These are phyloP conservation scores for Cyclargus thomasi DNA, from an alignment of 1,140 invertebrate species.

Conservation along the genomic window DNA sequence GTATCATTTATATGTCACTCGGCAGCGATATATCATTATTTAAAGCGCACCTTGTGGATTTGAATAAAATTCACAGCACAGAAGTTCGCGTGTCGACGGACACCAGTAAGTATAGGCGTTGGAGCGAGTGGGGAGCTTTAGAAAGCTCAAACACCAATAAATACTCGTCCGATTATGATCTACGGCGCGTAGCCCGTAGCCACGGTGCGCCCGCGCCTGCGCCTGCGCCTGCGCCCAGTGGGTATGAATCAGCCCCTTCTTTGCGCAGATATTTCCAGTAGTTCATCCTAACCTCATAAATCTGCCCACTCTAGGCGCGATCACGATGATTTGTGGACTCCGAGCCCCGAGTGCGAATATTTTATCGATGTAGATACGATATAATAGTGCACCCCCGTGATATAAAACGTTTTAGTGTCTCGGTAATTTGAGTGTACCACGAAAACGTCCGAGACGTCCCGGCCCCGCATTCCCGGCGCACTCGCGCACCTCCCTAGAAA, in stretches of 20 bases:
- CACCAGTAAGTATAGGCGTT: constrained; percentile 41
- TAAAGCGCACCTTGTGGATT: constrained; percentile 12
- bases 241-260: constrained; percentile 45
- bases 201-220: constrained; percentile 39
- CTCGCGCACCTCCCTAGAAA: constrained; percentile 48
- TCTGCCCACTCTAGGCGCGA: constrained; percentile 41
- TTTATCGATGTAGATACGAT: neutral
- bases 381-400: constrained; percentile 15
- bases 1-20: constrained; percentile 9
- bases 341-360: constrained; percentile 1
- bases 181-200: constrained; percentile 71
- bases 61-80: constrained; percentile 21
- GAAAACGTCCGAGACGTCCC: constrained; percentile 28
- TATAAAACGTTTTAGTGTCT: constrained; percentile 23
- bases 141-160: constrained; percentile 68
- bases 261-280: constrained; percentile 44
- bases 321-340: constrained; percentile 42
- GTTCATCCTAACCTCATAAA: constrained; percentile 51
- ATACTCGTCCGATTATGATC: constrained; percentile 72
- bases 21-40: constrained; percentile 5
- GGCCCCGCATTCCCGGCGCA: constrained; percentile 46
- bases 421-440: constrained; percentile 14
- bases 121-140: constrained; percentile 52
- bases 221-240: constrained; percentile 36
- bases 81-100: constrained; percentile 52